Base-by-base conservation (phyloP, 2,113 vertebrate species). In the Poecile atricapillus region DNA sequence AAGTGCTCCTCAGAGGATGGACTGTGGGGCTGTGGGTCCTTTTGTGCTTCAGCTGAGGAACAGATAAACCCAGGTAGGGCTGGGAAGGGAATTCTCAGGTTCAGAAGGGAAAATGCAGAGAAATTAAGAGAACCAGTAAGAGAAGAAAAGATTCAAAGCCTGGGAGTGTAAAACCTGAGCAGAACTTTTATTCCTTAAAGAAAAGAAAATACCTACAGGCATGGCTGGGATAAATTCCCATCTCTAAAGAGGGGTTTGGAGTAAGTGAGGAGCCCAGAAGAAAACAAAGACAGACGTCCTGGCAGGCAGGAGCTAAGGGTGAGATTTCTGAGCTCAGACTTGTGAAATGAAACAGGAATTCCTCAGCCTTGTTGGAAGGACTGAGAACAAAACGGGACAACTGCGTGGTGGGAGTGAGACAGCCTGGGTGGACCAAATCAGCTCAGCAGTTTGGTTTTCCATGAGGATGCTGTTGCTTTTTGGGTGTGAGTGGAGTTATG, bases 241-340 rank as follows among this genome's bases (percentile, higher is more conserved):
- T 53, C 30, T 93, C 37, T 31, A 60, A 9, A 44, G 0, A 41
- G 78, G 53, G 41, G 74, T 53, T 52, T 9, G 5, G 71, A 73
- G 60, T 82, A 62, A 93, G 75, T 17, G 62, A 91, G 52, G 74
- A 90, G 49, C 76, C 59, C 73, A 53, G 78, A 82, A 79, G 90
- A 95, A 94, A 95, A 95, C 65, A 93, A 21, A 93, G 87, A 58
- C 73, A 93, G 83, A 87, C 10, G 3, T 64, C 78, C 88, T 87
- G 75, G 74, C 90, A 96, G 78, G 62, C 65, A 37, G 92, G 90
- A 93, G 47, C 65, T 50, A 19, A 68, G 92, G 93, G 87, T 91
- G 95, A 93, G 78, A 89, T 89, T 95, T 94, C 87, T 96, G 90
- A 84, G 78, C 84, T 87, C 90, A 71, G 60, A 33, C 47, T 79